Evolutionary conservation across 2,888 invertebrate genomes (phyloP), one percentile per base, ranked within the genome.

Genomic region (Trachelus tabidus): DNA sequence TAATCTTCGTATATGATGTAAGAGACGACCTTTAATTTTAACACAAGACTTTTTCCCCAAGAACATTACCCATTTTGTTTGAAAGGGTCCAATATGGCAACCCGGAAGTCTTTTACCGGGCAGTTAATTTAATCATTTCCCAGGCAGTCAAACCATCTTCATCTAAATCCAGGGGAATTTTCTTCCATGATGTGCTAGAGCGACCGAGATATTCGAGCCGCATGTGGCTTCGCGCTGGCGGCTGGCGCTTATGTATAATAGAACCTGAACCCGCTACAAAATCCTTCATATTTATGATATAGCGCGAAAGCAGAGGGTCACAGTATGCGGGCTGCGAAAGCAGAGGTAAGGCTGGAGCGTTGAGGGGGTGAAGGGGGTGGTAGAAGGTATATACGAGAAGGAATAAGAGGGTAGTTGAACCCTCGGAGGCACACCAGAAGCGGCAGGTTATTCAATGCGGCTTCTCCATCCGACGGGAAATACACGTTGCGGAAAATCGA

Each of bases 231-330:
- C 23, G 56, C 56, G 0, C 56, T 68, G 73, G 74, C 12, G 23
- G 12, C 69, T 77, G 81, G 76, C 73, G 69, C 56, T 30, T 79
- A 80, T 75, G 73, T 76, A 12, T 35, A 35, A 12, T 35, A 77
- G 77, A 34, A 74, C 80, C 76, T 9, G 23, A 56, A 56, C 23
- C 56, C 9, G 23, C 6, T 56, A 56, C 56, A 9, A 23, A 40
- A 23, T 56, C 23, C 56, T 15, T 2, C 23, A 23, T 56, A 56
- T 56, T 56, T 23, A 56, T 56, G 6, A 56, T 23, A 9, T 56
- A 56, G 56, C 23, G 56, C 56, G 23, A 56, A 23, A 56, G 23
- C 23, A 40, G 40, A 15, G 23, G 23, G n/a, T n/a, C 56, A 56
- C 23, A 9, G 15, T 15, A 15, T 40, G 40, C 40, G 40, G 15